Conservation (phyloP, 1,140 invertebrate species). For the Rhizoglyphus robini region DNA sequence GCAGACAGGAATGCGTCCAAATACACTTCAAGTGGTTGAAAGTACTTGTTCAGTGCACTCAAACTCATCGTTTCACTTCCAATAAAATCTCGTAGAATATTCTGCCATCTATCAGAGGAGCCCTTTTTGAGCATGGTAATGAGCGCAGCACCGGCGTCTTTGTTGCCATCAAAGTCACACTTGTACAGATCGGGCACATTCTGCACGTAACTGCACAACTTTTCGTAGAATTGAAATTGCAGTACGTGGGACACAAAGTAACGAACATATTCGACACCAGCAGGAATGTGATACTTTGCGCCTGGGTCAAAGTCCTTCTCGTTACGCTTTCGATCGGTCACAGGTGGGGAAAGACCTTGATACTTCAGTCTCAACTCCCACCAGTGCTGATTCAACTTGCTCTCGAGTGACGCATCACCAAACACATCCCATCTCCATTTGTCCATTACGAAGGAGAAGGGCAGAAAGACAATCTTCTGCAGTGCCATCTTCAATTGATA, state of each 20-base stretch:
- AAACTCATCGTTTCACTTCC: not conserved
- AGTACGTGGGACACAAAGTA: slow-evolving; percentile 81
- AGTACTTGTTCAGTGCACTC: not conserved
- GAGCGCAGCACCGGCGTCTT: slow-evolving; percentile 32
- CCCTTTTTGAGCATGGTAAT: slow-evolving; percentile 12
- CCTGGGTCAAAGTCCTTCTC: slow-evolving; percentile 67
- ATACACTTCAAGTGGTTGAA: not conserved
- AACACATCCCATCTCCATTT: slow-evolving; percentile 75
- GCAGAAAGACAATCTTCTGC: slow-evolving; percentile 71
- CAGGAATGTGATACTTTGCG: slow-evolving; percentile 70
- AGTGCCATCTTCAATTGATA: slow-evolving; percentile 61
- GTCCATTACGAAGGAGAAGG: slow-evolving; percentile 72
- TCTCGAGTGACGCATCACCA: slow-evolving; percentile 48
- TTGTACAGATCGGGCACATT: slow-evolving; percentile 51
- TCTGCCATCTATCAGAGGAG: not conserved
- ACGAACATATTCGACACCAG: slow-evolving; percentile 53
- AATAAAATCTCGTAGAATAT: not conserved
- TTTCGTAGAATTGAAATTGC: slow-evolving; percentile 78
- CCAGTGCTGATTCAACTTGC: slow-evolving; percentile 42
- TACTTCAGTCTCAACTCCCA: slow-evolving; percentile 57
- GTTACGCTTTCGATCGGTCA: slow-evolving; percentile 39
- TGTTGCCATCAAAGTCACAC: slow-evolving; percentile 57
- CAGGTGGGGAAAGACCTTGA: slow-evolving; percentile 63
- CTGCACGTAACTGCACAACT: slow-evolving; percentile 59
- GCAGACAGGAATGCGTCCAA: not conserved